Evolutionary conservation across 2,888 invertebrate genomes (phyloP).

Genomic region (Holacanthella duospinosa): DNA sequence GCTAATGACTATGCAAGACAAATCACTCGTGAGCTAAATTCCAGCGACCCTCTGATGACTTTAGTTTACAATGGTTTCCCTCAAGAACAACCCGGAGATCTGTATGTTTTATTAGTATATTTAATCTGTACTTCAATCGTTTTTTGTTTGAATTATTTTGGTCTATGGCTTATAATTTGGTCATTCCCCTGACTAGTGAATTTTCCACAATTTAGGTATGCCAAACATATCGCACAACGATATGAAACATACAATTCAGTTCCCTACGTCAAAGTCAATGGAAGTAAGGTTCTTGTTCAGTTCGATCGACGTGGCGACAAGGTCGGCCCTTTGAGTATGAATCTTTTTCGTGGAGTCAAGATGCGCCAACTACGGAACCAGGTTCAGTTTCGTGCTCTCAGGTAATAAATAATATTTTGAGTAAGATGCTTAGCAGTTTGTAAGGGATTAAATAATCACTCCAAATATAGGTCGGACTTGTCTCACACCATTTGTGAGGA

Average conservation of each 20-base stretch:
- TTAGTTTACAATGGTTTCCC: constrained; percentile 52
- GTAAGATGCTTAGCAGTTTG: background rate
- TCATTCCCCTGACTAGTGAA: too few species aligned
- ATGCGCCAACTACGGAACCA: constrained; percentile 51
- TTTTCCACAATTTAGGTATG: constrained; percentile 24
- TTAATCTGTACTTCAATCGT: too few species aligned
- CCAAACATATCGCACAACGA: constrained; percentile 16
- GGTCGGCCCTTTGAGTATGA: constrained; percentile 26
- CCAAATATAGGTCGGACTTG: background rate
- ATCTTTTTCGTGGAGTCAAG: constrained; percentile 62
- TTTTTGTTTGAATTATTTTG: background rate
- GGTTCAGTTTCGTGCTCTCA: constrained; percentile 49
- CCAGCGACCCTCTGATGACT: constrained; percentile 65
- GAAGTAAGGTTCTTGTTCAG: constrained; percentile 27
- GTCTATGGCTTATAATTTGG: too few species aligned
- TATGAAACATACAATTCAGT: constrained; percentile 16
- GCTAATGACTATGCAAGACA: constrained; percentile 54
- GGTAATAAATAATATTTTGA: constrained; percentile 43
- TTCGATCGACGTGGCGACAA: constrained; percentile 28
- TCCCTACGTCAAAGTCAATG: constrained; percentile 24
- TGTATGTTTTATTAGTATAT: constrained; percentile 46
- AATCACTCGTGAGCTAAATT: constrained; percentile 56
- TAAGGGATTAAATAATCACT: background rate
- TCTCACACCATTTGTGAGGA: background rate
- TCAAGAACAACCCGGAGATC: constrained; percentile 54